Conservation (phyloP, 2,888 invertebrate genomes). For the Sinohyriopsis cumingii region DNA sequence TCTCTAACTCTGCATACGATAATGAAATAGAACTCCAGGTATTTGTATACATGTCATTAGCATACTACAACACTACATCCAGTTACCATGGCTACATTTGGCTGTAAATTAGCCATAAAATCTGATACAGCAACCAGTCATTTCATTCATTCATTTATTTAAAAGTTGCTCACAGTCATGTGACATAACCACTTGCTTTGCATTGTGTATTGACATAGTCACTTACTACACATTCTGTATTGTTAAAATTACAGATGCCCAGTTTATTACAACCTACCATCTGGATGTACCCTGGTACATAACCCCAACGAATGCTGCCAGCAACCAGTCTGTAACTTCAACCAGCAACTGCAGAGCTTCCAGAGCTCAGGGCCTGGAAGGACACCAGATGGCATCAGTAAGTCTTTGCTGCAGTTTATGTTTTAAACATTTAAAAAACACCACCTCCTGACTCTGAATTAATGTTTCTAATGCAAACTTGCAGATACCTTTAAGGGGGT, state of each 20-base stretch:
- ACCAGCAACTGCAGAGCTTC: slow-evolving; percentile 41
- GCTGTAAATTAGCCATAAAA: too few species aligned
- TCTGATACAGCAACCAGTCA: too few species aligned
- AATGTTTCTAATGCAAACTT: too few species aligned
- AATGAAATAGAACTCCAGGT: too few species aligned
- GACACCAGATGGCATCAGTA: slow-evolving; percentile 47
- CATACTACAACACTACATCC: too few species aligned
- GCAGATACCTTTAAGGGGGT: too few species aligned
- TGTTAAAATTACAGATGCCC: slow-evolving; percentile 42
- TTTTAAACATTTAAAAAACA: neutral
- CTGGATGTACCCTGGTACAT: slow-evolving; percentile 49
- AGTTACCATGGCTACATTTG: too few species aligned
- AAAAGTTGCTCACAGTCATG: too few species aligned
- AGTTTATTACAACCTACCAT: slow-evolving; percentile 51
- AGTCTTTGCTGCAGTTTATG: slow-evolving; percentile 6
- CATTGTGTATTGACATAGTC: neutral
- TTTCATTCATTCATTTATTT: too few species aligned
- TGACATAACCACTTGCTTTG: too few species aligned
- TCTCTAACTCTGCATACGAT: too few species aligned
- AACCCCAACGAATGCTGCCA: slow-evolving; percentile 47
- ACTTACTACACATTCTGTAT: neutral
- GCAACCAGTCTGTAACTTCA: slow-evolving; percentile 56
- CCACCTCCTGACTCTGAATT: neutral
- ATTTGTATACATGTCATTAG: too few species aligned
- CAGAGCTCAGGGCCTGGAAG: slow-evolving; percentile 41